Evolutionary conservation across 2,113 vertebrate genomes (phyloP).

Genomic region (Coreoperca whiteheadi): DNA sequence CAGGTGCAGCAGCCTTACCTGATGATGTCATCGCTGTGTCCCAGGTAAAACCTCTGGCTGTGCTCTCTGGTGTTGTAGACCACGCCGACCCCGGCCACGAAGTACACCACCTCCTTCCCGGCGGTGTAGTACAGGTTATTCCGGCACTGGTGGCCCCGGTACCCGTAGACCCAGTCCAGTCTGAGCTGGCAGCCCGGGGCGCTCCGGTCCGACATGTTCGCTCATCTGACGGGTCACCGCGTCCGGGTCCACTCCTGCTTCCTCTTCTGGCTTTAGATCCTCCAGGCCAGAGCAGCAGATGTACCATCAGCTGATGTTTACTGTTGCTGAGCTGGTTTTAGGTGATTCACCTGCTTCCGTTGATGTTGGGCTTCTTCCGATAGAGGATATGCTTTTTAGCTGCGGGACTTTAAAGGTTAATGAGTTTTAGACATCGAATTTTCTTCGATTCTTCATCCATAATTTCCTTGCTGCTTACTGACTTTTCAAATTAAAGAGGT

Average conservation of each 20-base stretch:
- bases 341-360: too few relatives aligned
- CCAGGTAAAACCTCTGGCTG: conserved; percentile 97
- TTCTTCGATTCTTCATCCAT: not conserved
- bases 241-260: not conserved
- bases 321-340: not conserved
- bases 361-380: too few relatives aligned
- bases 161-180: conserved; percentile 97
- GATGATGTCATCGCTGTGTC: conserved; percentile 98
- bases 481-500: not conserved
- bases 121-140: conserved; percentile 98
- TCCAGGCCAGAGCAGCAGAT: not conserved
- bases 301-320: not conserved
- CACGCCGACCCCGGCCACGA: conserved; percentile 96
- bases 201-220: conserved; percentile 92
- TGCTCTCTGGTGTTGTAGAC: conserved; percentile 97
- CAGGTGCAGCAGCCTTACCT: conserved; percentile 84
- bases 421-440: not conserved
- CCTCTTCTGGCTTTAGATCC: not conserved
- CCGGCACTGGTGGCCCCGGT: conserved; percentile 97
- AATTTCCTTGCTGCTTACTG: not conserved
- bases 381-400: too few relatives aligned
- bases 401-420: too few relatives aligned
- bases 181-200: conserved; percentile 93
- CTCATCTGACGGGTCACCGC: conserved; percentile 56
- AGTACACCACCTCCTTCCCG: conserved; percentile 97